Conservation (phyloP, 2,797 vertebrate species). For the Muscicapa striata region DNA sequence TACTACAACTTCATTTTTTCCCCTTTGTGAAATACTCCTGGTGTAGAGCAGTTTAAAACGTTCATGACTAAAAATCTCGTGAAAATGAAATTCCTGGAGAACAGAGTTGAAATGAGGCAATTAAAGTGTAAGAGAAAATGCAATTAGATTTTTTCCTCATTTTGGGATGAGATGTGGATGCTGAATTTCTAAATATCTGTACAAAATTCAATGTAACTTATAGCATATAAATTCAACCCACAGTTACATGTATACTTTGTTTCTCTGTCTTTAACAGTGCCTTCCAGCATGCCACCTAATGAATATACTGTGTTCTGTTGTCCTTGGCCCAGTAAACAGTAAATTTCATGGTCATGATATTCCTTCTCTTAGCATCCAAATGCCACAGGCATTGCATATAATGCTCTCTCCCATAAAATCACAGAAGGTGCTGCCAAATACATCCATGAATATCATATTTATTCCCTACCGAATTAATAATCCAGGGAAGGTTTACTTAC, state of each 20-base stretch:
- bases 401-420: background rate
- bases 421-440: background rate
- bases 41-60: background rate
- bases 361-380: background rate
- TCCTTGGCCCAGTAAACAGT: background rate
- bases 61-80: background rate
- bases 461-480: background rate
- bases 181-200: background rate
- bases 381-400: background rate
- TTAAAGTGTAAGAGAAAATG: background rate
- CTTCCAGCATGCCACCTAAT: background rate
- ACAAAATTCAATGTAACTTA: background rate
- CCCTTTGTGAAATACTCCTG: background rate
- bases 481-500: background rate
- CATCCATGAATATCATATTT: background rate
- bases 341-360: background rate
- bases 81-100: constrained; percentile 1
- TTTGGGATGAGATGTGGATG: background rate
- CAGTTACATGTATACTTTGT: background rate
- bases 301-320: background rate
- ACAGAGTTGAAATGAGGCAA: background rate
- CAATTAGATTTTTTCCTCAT: background rate
- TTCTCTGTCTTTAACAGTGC: background rate
- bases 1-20: background rate
- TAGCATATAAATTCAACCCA: background rate